Conservation (phyloP, 2,113 vertebrate genomes). For the Crotalus helleri region DNA sequence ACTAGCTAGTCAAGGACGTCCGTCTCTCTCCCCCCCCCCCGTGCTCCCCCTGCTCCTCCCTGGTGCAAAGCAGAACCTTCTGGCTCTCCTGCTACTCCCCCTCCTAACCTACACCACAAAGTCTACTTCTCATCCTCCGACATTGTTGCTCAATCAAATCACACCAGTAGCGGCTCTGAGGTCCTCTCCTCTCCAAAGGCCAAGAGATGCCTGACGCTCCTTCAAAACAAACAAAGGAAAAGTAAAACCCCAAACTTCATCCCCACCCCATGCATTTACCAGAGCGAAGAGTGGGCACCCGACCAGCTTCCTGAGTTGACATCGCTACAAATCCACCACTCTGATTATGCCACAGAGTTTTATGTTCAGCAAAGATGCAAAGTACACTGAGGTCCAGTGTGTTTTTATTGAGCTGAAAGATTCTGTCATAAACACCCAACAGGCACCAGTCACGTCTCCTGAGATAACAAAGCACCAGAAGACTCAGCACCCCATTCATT, state of each 20-base stretch:
- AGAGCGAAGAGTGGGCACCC: slow-evolving; percentile 31
- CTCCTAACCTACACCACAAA: neutral
- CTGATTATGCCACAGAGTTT: neutral
- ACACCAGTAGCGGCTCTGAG: slow-evolving; percentile 59
- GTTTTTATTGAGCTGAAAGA: slow-evolving; percentile 16
- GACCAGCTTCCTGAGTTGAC: slow-evolving; percentile 34
- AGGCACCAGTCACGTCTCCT: neutral
- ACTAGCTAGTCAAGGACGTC: slow-evolving; percentile 64
- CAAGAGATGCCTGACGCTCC: slow-evolving; percentile 59
- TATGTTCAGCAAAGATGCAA: neutral
- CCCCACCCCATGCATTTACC: slow-evolving; percentile 56
- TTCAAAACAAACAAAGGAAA: slow-evolving; percentile 47
- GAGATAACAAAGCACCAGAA: neutral
- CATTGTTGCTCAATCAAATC: slow-evolving; percentile 54
- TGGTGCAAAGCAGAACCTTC: slow-evolving; percentile 64
- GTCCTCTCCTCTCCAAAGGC: slow-evolving; percentile 65
- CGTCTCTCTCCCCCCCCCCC: neutral
- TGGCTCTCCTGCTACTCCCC: slow-evolving; percentile 44
- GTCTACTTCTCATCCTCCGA: slow-evolving; percentile 62
- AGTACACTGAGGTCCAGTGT: slow-evolving; percentile 10
- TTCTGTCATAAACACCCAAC: neutral
- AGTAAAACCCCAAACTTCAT: slow-evolving; percentile 37
- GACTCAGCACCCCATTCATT: neutral
- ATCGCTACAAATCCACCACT: slow-evolving; percentile 26
- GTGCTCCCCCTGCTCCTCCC: slow-evolving; percentile 44